Conservation (phyloP, 1,140 invertebrate genomes). For the Drosophila ironensis region DNA sequence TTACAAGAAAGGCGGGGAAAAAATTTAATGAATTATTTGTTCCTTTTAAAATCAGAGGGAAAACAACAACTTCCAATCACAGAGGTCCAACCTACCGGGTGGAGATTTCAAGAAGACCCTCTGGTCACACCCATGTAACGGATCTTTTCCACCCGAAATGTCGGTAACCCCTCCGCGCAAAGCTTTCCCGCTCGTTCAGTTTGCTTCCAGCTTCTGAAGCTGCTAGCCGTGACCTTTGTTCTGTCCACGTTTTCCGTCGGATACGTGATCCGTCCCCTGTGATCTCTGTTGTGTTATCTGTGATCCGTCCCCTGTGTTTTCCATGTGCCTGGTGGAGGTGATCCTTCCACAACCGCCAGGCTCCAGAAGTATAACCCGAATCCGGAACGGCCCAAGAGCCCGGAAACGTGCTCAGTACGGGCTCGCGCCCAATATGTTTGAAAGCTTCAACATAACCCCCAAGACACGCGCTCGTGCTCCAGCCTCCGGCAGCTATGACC, state of each 20-base stretch:
- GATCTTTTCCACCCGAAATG: background rate
- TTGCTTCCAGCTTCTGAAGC: conserved; percentile 28
- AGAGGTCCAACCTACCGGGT: too few species aligned
- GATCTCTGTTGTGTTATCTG: background rate
- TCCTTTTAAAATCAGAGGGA: too few species aligned
- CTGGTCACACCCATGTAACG: too few species aligned
- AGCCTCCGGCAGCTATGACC: background rate
- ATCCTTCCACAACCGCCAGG: too few species aligned
- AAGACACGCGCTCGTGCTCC: conserved; percentile 12
- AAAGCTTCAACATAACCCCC: conserved; percentile 26
- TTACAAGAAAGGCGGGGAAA: too few species aligned
- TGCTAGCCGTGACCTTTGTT: background rate
- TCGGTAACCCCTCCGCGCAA: background rate
- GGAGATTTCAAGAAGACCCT: too few species aligned
- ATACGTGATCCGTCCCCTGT: background rate
- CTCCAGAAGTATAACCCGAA: too few species aligned
- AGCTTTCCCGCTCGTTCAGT: conserved; percentile 17
- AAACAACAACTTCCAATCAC: too few species aligned
- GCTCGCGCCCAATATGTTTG: background rate
- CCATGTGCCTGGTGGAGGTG: too few species aligned
- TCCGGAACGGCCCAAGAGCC: background rate
- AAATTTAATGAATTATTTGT: too few species aligned
- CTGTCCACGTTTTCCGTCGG: background rate
- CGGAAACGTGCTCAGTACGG: background rate
- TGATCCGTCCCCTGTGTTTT: conserved; percentile 1